Evolutionary conservation across 1,140 invertebrate species (phyloP).

Genomic region (Drosophila sp.): DNA sequence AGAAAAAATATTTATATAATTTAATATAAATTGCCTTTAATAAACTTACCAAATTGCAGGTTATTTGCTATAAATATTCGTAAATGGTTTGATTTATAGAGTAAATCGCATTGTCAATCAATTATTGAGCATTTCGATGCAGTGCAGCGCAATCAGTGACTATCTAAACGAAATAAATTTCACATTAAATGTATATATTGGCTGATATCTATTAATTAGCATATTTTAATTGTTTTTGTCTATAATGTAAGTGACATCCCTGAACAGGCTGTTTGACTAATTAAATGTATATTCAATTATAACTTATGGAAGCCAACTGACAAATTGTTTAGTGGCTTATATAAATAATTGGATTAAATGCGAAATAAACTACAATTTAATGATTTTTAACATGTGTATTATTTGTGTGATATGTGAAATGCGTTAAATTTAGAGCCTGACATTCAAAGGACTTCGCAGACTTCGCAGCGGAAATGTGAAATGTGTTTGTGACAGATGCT

Average conservation of each 20-base stretch:
- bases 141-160: not conserved
- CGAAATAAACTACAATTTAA: not conserved
- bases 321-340: slow-evolving; percentile 17
- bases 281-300: slow-evolving; percentile 1
- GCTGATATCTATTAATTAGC: not conserved
- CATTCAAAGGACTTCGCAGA: not conserved
- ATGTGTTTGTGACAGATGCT: not conserved
- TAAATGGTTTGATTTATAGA: too few species aligned
- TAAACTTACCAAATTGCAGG: too few species aligned
- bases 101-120: not conserved
- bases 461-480: not conserved
- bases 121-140: not conserved
- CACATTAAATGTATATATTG: not conserved
- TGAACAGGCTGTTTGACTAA: slow-evolving; percentile 10
- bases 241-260: not conserved
- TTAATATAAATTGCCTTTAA: too few species aligned
- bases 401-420: not conserved
- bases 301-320: slow-evolving; percentile 1
- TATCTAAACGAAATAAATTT: not conserved
- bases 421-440: not conserved
- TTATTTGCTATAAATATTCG: too few species aligned
- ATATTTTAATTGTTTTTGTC: not conserved
- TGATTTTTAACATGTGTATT: not conserved
- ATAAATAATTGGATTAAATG: slow-evolving; percentile 33
- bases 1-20: too few species aligned